Evolutionary conservation across 2,797 vertebrate genomes (phyloP), one percentile per base, ranked within the genome.

Genomic region (Oophaga sylvatica): DNA sequence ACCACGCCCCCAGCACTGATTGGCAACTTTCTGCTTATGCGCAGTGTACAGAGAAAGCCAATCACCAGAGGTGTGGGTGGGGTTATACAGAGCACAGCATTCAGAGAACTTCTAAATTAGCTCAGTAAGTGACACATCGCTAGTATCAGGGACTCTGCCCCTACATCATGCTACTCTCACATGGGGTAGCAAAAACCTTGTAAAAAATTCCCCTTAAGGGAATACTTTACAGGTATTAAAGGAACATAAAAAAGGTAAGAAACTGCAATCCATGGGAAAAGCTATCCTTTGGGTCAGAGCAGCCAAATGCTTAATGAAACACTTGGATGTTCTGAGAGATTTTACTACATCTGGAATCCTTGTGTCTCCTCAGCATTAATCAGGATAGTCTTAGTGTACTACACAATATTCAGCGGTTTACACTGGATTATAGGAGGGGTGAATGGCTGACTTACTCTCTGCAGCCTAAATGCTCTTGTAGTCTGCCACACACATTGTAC

Each of bases 261-360:
- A 53, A 76, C 73, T n/a, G 15, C 41, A 76, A 76, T 48, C n/a
- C 73, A n/a, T n/a, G 41, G 45, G 73, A 53, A 76, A 48, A 76
- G 3, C 41, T 22, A 75, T 45, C 8, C 41, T 11, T 45, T 41
- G 65, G 48, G 68, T 84, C 63, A 80, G 22, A 80, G 60, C 62
- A 65, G 83, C 53, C 75, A 88, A 83, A 88, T 80, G 71, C 22
- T 79, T 80, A 88, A 88, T 88, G 87, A 88, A 88, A 88, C 87
- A 84, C 87, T 88, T 84, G 53, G 82, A 88, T 78, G 56, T 80
- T 57, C 75, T 84, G 81, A 31, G 19, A 48, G 80, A 81, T 67
- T 80, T 75, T 63, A 59, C 63, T 79, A 63, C 78, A 83, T 70
- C 81, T 83, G 81, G 81, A 84, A 80, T 35, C 20, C 63, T 48